Conservation (phyloP, 2,797 vertebrate genomes). For the Crocodylus rhombifer region DNA sequence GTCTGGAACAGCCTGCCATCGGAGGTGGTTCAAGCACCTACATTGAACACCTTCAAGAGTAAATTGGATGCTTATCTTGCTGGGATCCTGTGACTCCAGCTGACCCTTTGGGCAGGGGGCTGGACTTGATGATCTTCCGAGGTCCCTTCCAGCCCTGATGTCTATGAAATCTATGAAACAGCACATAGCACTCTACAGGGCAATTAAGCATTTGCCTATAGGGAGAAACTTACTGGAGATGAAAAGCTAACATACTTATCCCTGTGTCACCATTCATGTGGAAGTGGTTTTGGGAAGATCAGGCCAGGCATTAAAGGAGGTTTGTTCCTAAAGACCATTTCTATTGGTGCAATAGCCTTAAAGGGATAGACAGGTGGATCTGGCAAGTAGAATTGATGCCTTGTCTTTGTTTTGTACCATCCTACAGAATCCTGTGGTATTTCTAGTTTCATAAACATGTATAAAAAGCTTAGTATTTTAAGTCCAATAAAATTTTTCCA, state of each 20-base stretch:
- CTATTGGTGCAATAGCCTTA: neutral
- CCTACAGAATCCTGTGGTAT: neutral
- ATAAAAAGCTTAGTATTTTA: neutral
- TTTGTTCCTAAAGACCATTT: neutral
- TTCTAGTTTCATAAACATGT: neutral
- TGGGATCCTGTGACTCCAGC: no score
- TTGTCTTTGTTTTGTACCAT: neutral
- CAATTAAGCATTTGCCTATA: neutral
- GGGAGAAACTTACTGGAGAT: neutral
- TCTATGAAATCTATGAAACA: no score
- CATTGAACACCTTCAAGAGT: no score
- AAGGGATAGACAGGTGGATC: neutral
- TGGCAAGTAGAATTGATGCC: neutral
- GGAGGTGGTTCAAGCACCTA: no score
- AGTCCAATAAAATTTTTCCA: neutral
- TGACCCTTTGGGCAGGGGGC: no score
- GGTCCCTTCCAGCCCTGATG: no score
- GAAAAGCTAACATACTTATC: rapidly evolving
- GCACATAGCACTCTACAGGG: neutral
- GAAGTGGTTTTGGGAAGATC: neutral
- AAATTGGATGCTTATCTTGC: no score
- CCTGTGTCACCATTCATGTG: neutral
- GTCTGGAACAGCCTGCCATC: no score
- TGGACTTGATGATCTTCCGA: no score
- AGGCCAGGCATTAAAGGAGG: neutral